Conservation (phyloP, 1,140 invertebrate species). For the Pseudomyrmex flavicornis region DNA sequence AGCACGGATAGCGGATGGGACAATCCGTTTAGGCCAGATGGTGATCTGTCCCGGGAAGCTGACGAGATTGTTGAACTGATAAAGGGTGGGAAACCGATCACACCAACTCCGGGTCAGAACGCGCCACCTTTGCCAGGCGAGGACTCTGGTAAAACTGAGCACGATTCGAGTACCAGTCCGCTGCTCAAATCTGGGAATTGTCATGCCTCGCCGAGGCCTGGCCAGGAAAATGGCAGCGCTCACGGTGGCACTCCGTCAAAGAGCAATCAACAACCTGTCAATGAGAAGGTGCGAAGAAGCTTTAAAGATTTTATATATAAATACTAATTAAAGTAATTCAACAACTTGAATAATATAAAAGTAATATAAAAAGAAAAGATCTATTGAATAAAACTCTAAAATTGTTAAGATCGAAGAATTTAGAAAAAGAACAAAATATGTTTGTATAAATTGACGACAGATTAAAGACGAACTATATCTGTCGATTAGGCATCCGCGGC, state of each 20-base stretch:
- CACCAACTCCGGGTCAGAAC: constrained; percentile 87
- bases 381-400: background rate
- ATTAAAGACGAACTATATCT: constrained; percentile 4
- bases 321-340: background rate
- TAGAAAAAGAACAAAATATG: background rate
- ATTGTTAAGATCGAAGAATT: constrained; percentile 4
- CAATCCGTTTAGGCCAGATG: constrained; percentile 98
- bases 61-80: constrained; percentile 98
- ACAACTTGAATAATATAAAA: background rate
- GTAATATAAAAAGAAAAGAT: background rate
- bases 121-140: constrained; percentile 81
- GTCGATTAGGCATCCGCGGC: constrained; percentile 75
- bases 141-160: constrained; percentile 68
- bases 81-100: constrained; percentile 94
- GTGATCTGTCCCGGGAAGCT: constrained; percentile 96
- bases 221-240: constrained; percentile 83
- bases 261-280: constrained; percentile 78
- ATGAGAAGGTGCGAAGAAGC: constrained; percentile 79
- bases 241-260: constrained; percentile 82
- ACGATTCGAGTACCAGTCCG: constrained; percentile 81
- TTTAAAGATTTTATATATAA: no score
- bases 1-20: constrained; percentile 98
- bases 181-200: constrained; percentile 78
- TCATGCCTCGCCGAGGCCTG: constrained; percentile 76
- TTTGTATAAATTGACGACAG: background rate